Conservation (phyloP, 1,140 invertebrate species). For the Phocides pigmalion region DNA sequence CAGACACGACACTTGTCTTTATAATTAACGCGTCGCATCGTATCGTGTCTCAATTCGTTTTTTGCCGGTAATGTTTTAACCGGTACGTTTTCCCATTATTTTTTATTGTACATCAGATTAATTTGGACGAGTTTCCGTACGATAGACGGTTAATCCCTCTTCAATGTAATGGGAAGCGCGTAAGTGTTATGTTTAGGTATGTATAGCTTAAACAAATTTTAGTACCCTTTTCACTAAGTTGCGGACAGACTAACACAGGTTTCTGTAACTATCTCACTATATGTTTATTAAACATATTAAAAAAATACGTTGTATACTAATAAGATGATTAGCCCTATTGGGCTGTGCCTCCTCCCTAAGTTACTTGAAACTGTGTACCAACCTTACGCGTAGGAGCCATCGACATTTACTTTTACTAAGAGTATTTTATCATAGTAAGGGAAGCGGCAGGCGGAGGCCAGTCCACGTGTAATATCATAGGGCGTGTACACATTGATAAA, state of each 20-base stretch:
- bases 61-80: constrained; percentile 10
- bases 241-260: too few species aligned
- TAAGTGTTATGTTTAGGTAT: neutral
- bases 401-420: too few species aligned
- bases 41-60: constrained; percentile 1
- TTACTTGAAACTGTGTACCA: too few species aligned
- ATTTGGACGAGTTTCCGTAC: neutral
- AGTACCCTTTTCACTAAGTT: too few species aligned
- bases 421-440: too few species aligned
- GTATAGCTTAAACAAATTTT: neutral
- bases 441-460: too few species aligned
- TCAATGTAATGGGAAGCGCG: neutral
- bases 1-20: constrained; percentile 32
- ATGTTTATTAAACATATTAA: too few species aligned
- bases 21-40: constrained; percentile 30
- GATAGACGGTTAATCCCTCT: neutral
- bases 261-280: too few species aligned
- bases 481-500: neutral
- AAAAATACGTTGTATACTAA: too few species aligned
- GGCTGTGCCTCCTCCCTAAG: too few species aligned
- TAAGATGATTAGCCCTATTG: too few species aligned
- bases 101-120: constrained; percentile 5
- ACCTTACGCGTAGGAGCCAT: too few species aligned
- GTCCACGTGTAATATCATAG: neutral
- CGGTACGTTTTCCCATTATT: constrained; percentile 1